These are phyloP conservation scores for Spea bombifrons DNA, from an alignment of 2,113 vertebrate species.

Conservation along the genomic window DNA sequence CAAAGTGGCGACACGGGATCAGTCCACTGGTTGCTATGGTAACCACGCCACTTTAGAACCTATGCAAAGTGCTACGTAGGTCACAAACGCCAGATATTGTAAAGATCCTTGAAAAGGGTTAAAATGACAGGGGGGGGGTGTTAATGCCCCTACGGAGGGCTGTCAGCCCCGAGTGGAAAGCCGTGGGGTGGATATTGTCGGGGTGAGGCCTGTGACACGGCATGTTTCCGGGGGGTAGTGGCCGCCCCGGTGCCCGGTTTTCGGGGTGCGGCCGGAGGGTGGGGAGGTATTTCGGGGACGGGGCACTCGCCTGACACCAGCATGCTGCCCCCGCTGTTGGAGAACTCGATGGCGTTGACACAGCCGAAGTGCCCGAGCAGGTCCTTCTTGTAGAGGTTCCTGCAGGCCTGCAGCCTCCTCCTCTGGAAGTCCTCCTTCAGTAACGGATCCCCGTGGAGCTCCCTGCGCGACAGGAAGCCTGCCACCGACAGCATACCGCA, in stretches of 20 bases:
- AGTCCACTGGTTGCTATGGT: too few relatives aligned
- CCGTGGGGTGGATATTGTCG: too few relatives aligned
- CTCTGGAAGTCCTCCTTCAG: slow-evolving; percentile 94
- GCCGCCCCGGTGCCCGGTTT: not conserved
- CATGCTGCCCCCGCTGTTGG: slow-evolving; percentile 95
- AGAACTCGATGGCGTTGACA: slow-evolving; percentile 99
- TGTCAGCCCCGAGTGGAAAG: too few relatives aligned
- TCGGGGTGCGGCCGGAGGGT: slow-evolving; percentile 16
- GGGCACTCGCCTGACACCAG: slow-evolving; percentile 86
- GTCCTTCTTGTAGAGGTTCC: slow-evolving; percentile 92
- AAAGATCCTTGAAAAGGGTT: too few relatives aligned
- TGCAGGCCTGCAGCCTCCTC: slow-evolving; percentile 85
- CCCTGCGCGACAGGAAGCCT: slow-evolving; percentile 91
- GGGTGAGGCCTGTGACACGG: not conserved
- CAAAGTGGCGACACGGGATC: too few relatives aligned
- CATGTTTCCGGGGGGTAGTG: not conserved
- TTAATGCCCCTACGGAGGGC: too few relatives aligned
- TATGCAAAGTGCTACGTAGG: too few relatives aligned
- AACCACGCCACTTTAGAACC: too few relatives aligned
- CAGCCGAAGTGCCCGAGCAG: slow-evolving; percentile 97
- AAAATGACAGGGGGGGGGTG: too few relatives aligned
- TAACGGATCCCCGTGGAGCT: slow-evolving; percentile 81
- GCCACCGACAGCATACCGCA: slow-evolving; percentile 89
- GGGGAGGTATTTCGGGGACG: not conserved
- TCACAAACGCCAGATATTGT: too few relatives aligned